Conservation (phyloP, 2,797 vertebrate species). For the Capromys pilorides region DNA sequence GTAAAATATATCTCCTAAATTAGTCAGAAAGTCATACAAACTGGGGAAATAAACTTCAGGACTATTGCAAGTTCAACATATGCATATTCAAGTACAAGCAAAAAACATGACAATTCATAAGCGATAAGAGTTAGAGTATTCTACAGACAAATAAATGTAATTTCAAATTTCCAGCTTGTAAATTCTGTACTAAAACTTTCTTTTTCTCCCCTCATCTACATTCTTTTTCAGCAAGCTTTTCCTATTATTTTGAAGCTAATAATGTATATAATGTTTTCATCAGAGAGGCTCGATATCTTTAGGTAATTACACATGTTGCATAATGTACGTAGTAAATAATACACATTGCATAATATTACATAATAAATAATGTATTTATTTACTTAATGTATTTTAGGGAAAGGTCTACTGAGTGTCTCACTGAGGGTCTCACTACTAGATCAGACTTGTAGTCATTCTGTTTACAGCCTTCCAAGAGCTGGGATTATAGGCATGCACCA, state of each 20-base stretch:
- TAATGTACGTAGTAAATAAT: no score
- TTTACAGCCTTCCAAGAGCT: no score
- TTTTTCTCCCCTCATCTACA: background rate
- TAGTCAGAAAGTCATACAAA: background rate
- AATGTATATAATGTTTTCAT: background rate
- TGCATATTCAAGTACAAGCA: background rate
- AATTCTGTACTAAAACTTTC: background rate
- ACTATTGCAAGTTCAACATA: background rate
- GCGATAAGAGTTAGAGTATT: background rate
- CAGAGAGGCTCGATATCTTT: background rate
- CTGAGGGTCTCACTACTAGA: no score
- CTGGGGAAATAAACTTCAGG: background rate
- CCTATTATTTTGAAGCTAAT: background rate
- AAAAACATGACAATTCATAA: background rate
- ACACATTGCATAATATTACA: no score
- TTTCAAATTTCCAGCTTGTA: background rate
- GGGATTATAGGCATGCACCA: no score
- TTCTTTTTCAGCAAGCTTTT: background rate
- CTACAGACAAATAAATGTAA: background rate
- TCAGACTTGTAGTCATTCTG: no score
- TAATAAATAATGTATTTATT: no score
- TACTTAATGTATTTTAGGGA: no score
- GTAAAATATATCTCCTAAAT: background rate
- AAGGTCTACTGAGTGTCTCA: no score
- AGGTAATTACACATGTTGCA: background rate